A percentile compares a stretch with the other conserved stretches of the same genome.
Evolutionary conservation across 2,797 vertebrate genomes (phyloP).

Genomic region (Gymnopithys bicolor): DNA sequence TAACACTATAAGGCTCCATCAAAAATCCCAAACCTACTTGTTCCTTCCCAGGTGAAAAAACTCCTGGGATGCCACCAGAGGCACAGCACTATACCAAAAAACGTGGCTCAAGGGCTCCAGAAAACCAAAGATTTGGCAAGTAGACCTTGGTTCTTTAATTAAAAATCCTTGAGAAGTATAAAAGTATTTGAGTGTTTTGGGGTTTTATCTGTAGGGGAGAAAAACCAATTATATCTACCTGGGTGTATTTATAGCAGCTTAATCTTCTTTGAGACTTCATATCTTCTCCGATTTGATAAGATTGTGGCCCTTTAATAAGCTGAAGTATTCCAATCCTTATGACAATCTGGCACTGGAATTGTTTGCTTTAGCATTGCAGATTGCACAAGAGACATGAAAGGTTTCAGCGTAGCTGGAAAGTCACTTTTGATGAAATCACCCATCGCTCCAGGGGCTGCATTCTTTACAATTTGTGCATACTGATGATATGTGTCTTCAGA

Average conservation of each 20-base stretch:
- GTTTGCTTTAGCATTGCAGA: conserved; percentile 68
- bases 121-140: not conserved
- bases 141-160: not conserved
- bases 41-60: not conserved
- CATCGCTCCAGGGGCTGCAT: conserved; percentile 41
- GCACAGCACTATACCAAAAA: not conserved
- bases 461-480: conserved; percentile 56
- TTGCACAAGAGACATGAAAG: conserved; percentile 73
- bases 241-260: not conserved
- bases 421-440: conserved; percentile 69
- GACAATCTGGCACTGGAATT: conserved; percentile 63
- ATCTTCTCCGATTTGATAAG: conserved; percentile 30
- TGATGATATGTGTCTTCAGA: conserved; percentile 53
- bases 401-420: conserved; percentile 69
- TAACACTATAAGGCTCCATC: not conserved
- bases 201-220: not conserved
- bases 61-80: not conserved
- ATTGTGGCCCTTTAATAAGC: conserved; percentile 40
- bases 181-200: not conserved
- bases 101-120: not conserved
- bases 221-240: not conserved
- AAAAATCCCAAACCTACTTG: not conserved
- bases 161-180: not conserved
- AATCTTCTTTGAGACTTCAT: not conserved
- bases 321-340: conserved; percentile 29